Percentiles rank a stretch among this genome's conserved stretches.
Conservation (phyloP, 2,797 vertebrate genomes). For the Spheniscus humboldti region DNA sequence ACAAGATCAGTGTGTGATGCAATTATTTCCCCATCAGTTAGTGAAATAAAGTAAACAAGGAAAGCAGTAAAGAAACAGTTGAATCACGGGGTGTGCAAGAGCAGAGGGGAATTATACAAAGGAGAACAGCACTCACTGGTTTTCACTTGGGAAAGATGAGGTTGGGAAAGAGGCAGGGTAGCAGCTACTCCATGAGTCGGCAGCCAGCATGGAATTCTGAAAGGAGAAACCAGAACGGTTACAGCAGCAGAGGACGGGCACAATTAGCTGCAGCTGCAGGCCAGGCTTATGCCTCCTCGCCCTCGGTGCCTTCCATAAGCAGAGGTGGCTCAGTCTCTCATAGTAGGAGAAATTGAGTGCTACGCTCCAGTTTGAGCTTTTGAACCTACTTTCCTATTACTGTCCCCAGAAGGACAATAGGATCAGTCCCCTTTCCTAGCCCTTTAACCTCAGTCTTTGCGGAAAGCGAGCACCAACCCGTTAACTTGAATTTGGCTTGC, state of each 20-base stretch:
- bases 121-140: constrained; percentile 69
- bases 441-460: background rate
- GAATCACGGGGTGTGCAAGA: background rate
- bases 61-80: constrained; percentile 29
- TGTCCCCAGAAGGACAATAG: background rate
- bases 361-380: background rate
- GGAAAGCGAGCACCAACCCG: background rate
- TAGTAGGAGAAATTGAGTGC: fast-evolving
- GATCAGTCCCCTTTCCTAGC: background rate
- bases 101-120: background rate
- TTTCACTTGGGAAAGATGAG: constrained; percentile 59
- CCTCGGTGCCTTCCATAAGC: background rate
- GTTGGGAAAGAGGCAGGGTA: constrained; percentile 49
- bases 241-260: background rate
- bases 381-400: background rate
- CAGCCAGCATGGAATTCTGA: constrained; percentile 69
- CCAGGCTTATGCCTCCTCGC: background rate
- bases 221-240: constrained; percentile 43
- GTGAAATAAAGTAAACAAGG: constrained; percentile 31
- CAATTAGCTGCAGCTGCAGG: background rate
- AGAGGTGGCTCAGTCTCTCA: background rate
- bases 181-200: constrained; percentile 61
- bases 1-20: constrained; percentile 18
- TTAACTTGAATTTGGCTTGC: background rate
- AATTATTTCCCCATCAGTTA: constrained; percentile 49